Conservation (phyloP, 92 coral and sea anemone genomes). For the Virgularia gustaviana region DNA sequence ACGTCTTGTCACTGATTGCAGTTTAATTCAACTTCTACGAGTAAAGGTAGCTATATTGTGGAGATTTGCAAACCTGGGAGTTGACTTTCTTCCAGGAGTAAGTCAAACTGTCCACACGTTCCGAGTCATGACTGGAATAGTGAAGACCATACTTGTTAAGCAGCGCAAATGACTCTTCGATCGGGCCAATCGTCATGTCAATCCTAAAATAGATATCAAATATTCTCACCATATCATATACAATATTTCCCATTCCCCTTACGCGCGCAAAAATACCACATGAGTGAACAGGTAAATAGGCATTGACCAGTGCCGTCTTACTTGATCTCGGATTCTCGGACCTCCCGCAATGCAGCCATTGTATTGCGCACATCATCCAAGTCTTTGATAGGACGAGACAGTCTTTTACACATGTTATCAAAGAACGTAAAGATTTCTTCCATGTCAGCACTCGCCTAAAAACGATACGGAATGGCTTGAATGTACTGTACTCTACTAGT, state of each 20-base stretch:
- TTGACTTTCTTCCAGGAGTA: slow-evolving; percentile 94
- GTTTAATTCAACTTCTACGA: background rate
- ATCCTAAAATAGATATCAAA: slow-evolving; percentile 51
- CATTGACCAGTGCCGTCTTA: slow-evolving; percentile 42
- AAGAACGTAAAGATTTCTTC: slow-evolving; percentile 94
- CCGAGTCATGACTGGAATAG: slow-evolving; percentile 90
- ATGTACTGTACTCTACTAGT: too few species aligned
- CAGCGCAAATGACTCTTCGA: slow-evolving; percentile 98
- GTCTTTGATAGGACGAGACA: slow-evolving; percentile 85
- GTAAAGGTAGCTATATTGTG: background rate
- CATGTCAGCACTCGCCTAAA: slow-evolving; percentile 94
- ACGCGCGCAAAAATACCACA: too few species aligned
- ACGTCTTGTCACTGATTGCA: background rate
- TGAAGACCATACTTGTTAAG: slow-evolving; percentile 87
- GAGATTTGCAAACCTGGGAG: slow-evolving; percentile 73
- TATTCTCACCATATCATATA: background rate
- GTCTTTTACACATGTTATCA: slow-evolving; percentile 85
- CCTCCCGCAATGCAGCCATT: slow-evolving; percentile 94
- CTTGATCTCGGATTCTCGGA: slow-evolving; percentile 96
- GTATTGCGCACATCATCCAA: slow-evolving; percentile 98
- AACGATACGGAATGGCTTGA: background rate
- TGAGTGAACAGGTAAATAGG: too few species aligned
- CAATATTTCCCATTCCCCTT: too few species aligned
- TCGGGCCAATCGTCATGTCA: slow-evolving; percentile 98
- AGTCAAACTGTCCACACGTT: slow-evolving; percentile 87